Conservation (phyloP, 2,888 invertebrate genomes). For the Lottia scabra region DNA sequence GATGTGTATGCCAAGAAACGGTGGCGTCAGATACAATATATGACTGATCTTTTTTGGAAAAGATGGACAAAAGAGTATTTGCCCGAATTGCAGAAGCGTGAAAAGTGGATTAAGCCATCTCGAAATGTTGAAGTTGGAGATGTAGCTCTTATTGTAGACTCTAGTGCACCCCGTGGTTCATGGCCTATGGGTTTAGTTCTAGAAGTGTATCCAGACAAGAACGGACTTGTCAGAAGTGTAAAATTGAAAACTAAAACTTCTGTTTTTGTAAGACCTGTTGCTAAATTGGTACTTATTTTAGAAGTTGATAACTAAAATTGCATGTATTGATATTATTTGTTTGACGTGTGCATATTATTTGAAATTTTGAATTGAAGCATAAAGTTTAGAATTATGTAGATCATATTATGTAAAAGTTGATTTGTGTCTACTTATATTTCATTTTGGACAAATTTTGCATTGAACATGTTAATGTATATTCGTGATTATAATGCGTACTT, state of each 20-base stretch:
- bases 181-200: slow-evolving; percentile 17
- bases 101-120: slow-evolving; percentile 11
- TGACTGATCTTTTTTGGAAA: slow-evolving; percentile 25
- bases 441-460: background rate
- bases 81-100: slow-evolving; percentile 13
- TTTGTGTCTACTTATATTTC: background rate
- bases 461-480: too few species aligned
- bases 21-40: slow-evolving; percentile 26
- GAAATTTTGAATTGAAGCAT: too few species aligned
- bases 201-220: slow-evolving; percentile 13
- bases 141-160: slow-evolving; percentile 12
- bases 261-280: slow-evolving; percentile 4
- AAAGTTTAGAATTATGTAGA: too few species aligned
- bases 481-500: background rate
- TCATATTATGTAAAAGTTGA: too few species aligned
- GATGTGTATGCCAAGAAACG: slow-evolving; percentile 11
- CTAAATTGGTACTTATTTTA: slow-evolving; percentile 13
- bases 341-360: too few species aligned
- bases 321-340: background rate
- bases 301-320: slow-evolving; percentile 10
- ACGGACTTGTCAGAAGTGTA: slow-evolving; percentile 12
- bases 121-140: slow-evolving; percentile 10
- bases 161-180: slow-evolving; percentile 5
- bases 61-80: slow-evolving; percentile 18
- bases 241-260: slow-evolving; percentile 7